Conservation (phyloP, 1,140 invertebrate species). For the Hypothenemus hampei region DNA sequence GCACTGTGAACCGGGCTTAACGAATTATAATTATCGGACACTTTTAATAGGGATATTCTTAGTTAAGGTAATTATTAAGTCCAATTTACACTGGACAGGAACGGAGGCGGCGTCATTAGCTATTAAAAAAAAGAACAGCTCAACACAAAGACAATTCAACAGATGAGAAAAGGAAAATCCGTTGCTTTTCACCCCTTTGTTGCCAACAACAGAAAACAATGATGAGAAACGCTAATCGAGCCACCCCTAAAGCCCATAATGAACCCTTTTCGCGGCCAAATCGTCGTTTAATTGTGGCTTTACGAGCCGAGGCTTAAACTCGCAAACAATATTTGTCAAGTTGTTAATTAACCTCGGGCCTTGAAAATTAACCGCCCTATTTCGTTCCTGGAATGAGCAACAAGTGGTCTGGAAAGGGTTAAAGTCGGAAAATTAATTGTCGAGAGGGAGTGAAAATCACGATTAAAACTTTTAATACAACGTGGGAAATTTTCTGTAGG, state of each 20-base stretch:
- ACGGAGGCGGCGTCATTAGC: constrained; percentile 5
- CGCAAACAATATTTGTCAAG: constrained; percentile 15
- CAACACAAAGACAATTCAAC: too few relatives aligned
- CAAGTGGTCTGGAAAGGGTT: constrained; percentile 8
- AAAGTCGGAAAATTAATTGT: constrained; percentile 19
- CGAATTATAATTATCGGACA: constrained; percentile 42
- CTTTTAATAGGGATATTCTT: constrained; percentile 44
- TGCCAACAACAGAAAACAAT: too few relatives aligned
- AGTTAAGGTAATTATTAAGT: constrained; percentile 42
- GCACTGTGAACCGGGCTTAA: constrained; percentile 41
- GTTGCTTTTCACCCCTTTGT: too few relatives aligned
- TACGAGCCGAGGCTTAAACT: too few relatives aligned
- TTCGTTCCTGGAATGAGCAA: too few relatives aligned
- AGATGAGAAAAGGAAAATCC: too few relatives aligned
- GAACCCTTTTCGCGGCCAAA: too few relatives aligned
- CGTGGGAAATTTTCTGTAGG: constrained; percentile 1
- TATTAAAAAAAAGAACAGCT: background rate
- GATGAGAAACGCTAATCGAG: too few relatives aligned
- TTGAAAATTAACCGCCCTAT: constrained; percentile 3
- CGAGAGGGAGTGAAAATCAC: constrained; percentile 15
- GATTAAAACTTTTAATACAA: background rate
- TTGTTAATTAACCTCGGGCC: constrained; percentile 3
- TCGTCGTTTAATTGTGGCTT: constrained; percentile 6
- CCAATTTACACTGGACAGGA: constrained; percentile 6
- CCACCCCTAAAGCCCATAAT: too few relatives aligned